Evolutionary conservation across 2,797 vertebrate species (phyloP).

Genomic region (Phrynocephalus forsythii): DNA sequence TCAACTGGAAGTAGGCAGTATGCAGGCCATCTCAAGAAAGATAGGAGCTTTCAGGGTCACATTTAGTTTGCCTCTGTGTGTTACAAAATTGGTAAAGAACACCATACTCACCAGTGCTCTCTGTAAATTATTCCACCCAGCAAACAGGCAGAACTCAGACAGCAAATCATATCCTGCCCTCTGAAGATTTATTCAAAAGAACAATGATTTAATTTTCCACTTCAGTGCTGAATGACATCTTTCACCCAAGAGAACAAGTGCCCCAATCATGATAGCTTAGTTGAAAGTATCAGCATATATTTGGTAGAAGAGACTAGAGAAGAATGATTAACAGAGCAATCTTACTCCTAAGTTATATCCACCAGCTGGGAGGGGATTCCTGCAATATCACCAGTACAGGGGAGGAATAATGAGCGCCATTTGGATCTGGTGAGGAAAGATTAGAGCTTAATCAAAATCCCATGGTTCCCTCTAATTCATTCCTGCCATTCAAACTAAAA

Average conservation of each 20-base stretch:
- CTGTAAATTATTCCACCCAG: constrained; percentile 5
- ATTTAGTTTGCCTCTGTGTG: constrained; percentile 2
- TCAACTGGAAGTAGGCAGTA: background rate
- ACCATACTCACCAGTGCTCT: background rate
- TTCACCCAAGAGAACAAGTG: background rate
- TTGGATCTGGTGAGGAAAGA: background rate
- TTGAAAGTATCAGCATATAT: constrained; percentile 2
- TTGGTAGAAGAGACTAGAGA: background rate
- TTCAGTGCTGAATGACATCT: constrained; percentile 3
- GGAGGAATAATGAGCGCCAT: background rate
- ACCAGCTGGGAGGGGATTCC: background rate
- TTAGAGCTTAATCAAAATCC: background rate
- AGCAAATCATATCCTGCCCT: background rate
- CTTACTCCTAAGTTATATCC: background rate
- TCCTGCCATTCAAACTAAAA: background rate
- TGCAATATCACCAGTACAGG: background rate
- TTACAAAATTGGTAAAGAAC: background rate
- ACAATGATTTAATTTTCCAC: constrained; percentile 40
- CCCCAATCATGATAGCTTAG: background rate
- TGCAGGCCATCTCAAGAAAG: background rate
- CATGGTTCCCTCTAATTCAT: background rate
- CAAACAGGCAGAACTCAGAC: constrained; percentile 16
- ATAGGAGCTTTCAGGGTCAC: background rate
- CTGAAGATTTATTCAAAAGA: constrained; percentile 22
- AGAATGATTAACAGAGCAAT: background rate